These are phyloP conservation scores for Amphipyra berbera DNA, from an alignment of 2,888 invertebrate species.

Conservation along the genomic window DNA sequence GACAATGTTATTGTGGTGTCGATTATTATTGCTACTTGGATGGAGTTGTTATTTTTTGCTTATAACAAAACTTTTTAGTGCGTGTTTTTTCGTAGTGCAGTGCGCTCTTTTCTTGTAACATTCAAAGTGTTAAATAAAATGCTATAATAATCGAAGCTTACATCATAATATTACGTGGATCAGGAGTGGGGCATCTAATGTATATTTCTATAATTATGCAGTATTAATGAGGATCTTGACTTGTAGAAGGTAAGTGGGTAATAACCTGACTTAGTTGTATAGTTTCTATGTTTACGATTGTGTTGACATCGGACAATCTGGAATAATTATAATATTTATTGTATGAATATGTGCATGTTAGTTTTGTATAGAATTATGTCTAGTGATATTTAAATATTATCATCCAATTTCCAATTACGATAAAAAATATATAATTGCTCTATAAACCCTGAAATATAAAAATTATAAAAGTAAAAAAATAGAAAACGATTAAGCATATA, in stretches of 20 bases:
- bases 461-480: too few relatives aligned
- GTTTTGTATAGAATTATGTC: too few relatives aligned
- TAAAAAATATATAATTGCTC: too few relatives aligned
- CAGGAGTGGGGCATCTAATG: constrained; percentile 48
- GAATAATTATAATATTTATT: constrained; percentile 22
- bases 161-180: constrained; percentile 23
- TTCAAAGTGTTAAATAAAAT: constrained; percentile 27
- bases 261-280: constrained; percentile 18
- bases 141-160: constrained; percentile 19
- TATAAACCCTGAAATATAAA: too few relatives aligned
- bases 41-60: constrained; percentile 21
- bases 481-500: too few relatives aligned
- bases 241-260: constrained; percentile 52
- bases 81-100: constrained; percentile 20
- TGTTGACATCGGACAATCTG: constrained; percentile 17
- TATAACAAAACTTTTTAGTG: constrained; percentile 14
- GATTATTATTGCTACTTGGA: constrained; percentile 21
- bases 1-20: constrained; percentile 36
- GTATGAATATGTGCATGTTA: too few relatives aligned
- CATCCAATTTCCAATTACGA: too few relatives aligned
- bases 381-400: too few relatives aligned
- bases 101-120: constrained; percentile 32
- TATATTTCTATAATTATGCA: constrained; percentile 48
- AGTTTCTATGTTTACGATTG: constrained; percentile 25
- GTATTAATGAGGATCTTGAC: constrained; percentile 47